phyloP scores from a whole-genome alignment of 2,113 vertebrate genomes.

The Acrocephalus arundinaceus region DNA sequence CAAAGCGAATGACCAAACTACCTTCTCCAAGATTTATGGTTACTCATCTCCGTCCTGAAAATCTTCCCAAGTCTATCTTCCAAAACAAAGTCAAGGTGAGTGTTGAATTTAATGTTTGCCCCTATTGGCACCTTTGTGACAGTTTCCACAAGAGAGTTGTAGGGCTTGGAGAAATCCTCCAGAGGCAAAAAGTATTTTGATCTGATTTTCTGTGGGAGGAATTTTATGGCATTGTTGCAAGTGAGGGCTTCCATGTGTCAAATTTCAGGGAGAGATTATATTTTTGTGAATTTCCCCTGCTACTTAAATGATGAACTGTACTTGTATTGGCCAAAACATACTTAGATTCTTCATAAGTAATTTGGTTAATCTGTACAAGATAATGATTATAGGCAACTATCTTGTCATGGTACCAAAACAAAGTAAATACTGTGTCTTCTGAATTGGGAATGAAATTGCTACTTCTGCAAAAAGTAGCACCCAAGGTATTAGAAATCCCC shows the following conservation, averaged over 20 bases:
- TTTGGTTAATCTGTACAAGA: neutral
- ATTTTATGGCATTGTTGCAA: neutral
- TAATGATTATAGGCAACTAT: neutral
- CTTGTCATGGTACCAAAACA: neutral
- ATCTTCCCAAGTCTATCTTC: too few species aligned
- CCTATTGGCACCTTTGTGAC: neutral
- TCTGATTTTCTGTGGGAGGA: neutral
- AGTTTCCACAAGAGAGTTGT: neutral
- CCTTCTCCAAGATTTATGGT: too few species aligned
- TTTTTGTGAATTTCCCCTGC: neutral
- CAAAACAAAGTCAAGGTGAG: too few species aligned
- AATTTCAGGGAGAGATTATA: neutral
- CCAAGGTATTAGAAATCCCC: neutral
- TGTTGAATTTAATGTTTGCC: neutral
- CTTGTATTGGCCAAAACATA: neutral
- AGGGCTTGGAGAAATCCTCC: neutral
- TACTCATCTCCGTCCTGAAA: too few species aligned
- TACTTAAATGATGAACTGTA: neutral
- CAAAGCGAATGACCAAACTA: too few species aligned
- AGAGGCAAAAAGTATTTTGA: neutral
- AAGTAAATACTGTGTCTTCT: too few species aligned
- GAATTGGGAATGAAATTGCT: too few species aligned
- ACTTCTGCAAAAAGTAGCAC: neutral
- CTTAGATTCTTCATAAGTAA: neutral
- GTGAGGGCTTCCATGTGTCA: neutral